phyloP scores from a whole-genome alignment of 2,113 vertebrate genomes.

The Ornithorhynchus anatinus region DNA sequence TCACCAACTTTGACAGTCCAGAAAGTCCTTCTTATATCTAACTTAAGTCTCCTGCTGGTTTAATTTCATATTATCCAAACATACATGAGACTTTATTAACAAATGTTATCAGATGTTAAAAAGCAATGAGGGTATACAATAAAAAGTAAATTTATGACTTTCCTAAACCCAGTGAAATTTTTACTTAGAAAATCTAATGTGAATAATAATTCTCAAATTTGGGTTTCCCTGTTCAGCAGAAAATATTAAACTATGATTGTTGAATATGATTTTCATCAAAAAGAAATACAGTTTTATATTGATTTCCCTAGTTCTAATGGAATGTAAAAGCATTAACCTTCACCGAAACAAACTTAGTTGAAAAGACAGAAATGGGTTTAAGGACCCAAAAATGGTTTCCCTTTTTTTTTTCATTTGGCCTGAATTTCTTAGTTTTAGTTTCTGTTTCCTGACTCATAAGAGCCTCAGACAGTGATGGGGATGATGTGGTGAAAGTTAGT shows the following conservation, averaged over 20 bases:
- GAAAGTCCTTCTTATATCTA: too few relatives aligned
- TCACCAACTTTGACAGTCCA: too few relatives aligned
- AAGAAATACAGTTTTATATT: not conserved
- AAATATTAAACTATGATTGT: conserved; percentile 18
- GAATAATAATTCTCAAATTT: too few relatives aligned
- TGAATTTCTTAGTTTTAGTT: not conserved
- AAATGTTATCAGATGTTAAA: too few relatives aligned
- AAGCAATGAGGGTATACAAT: too few relatives aligned
- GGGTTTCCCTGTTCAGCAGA: conserved; percentile 13
- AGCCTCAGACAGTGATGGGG: conserved; percentile 45
- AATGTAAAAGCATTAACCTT: not conserved
- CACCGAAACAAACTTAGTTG: not conserved
- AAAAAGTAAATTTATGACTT: too few relatives aligned
- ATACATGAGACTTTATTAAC: too few relatives aligned
- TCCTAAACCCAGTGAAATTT: too few relatives aligned
- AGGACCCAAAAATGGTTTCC: too few relatives aligned
- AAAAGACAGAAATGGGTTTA: not conserved
- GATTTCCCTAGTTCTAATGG: not conserved
- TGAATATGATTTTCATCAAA: not conserved
- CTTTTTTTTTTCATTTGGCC: not conserved
- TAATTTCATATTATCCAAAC: too few relatives aligned
- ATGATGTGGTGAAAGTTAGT: conserved; percentile 66
- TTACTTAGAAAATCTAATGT: too few relatives aligned
- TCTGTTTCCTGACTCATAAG: conserved; percentile 49
- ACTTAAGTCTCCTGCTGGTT: too few relatives aligned